Base-by-base conservation (phyloP, 2,888 invertebrate genomes). In the Noctua janthina region DNA sequence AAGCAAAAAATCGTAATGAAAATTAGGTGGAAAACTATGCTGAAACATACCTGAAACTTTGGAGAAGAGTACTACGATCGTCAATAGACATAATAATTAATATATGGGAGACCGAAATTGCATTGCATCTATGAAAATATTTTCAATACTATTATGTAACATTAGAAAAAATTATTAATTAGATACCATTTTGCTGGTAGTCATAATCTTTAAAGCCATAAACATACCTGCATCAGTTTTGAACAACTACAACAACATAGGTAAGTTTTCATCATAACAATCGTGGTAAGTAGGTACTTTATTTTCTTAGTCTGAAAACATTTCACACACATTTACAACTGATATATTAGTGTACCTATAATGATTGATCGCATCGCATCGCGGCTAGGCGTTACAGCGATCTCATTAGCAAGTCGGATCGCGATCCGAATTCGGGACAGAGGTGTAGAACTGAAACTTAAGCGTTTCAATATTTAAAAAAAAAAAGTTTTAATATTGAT, bases 391-490 rank as follows among this genome's bases (percentile, higher is more conserved):
- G 82, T 68, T 68, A 85, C 83, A 77, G 88, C 84, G 81, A 67
- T 83, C 85, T 91, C 91, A 92, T 92, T 91, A 91, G 84, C 92
- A 91, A 90, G 88, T 91, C 87, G 74, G 72, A 91, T 90, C n/a
- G 49, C 15, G 83, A 84, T n/a, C 43, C 69, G 69, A 73, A 79
- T 81, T 70, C 67, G 66, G 79, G 70, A 82, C 86, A 78, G 23
- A 46, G 35, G 78, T 81, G 77, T 79, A 84, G 83, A 74, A 79
- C 62, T 84, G 88, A 74, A 86, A 83, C 76, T 69, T 79, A 13
- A 49, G 59, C 82, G 86, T 68, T 78, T 87, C 68, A 49, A 39
- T 51, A 62, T 73, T 84, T n/a, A 51, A 64, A 20, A 56, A 17
- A 10, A 1, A 1, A 11, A 17, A 6, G 5, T 59, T 43, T 23